Evolutionary conservation across 2,113 vertebrate species (phyloP).

Genomic region (Mustela nigripes): DNA sequence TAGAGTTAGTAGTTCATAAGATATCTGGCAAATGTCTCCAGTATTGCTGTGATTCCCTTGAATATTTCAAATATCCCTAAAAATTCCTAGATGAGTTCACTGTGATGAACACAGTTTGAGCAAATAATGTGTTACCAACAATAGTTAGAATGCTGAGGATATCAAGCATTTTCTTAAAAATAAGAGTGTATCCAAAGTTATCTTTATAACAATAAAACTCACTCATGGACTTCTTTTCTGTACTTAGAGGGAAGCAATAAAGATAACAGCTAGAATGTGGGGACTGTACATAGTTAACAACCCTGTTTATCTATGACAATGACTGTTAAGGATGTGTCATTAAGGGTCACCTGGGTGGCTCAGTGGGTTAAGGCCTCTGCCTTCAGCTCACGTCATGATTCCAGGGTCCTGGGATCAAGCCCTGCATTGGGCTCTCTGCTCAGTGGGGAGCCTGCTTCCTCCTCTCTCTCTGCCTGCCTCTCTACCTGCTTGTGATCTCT

Average conservation of each 20-base stretch:
- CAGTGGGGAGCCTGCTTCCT: too few species aligned
- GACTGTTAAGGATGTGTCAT: not conserved
- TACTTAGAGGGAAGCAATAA: not conserved
- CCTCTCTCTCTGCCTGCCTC: too few species aligned
- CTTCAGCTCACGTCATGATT: too few species aligned
- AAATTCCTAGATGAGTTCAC: not conserved
- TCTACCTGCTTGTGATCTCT: too few species aligned
- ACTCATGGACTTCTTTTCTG: not conserved
- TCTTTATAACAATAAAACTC: not conserved
- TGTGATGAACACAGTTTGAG: not conserved
- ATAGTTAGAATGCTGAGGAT: not conserved
- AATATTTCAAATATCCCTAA: not conserved
- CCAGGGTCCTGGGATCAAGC: too few species aligned
- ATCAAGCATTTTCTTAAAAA: not conserved
- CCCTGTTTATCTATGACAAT: not conserved
- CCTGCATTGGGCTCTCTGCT: too few species aligned
- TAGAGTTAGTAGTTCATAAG: not conserved
- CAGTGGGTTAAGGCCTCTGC: too few species aligned
- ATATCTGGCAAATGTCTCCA: not conserved
- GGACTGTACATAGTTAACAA: not conserved
- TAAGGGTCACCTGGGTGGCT: not conserved
- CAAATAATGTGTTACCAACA: not conserved
- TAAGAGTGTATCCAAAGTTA: not conserved
- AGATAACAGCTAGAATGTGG: not conserved
- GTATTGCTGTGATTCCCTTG: not conserved